Evolutionary conservation across 2,113 vertebrate species (phyloP), one percentile per base, ranked within the genome.

Genomic region (Amblyornis subalaris): DNA sequence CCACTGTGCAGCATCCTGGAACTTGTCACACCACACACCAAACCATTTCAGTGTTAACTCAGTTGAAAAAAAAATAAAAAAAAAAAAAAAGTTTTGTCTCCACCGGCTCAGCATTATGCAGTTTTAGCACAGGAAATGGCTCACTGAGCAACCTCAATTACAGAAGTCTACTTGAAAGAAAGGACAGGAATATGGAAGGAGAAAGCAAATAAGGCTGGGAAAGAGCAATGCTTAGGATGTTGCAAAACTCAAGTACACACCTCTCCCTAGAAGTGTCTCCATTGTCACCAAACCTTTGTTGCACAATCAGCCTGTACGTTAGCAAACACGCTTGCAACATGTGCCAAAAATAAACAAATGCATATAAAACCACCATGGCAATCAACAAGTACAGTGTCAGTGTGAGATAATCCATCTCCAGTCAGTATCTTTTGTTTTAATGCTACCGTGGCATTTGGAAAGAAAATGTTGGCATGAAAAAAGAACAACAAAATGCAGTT

Each of bases 1-100:
- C 57, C 89, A 79, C 76, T 45, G 66, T 50, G 47, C 47, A 72
- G 73, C 87, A 91, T 70, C 48, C 72, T 64, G 36, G 29, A 84
- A 87, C 69, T 84, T 71, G 73, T 64, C 73, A 81, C 61, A 78
- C 73, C 70, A 90, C 47, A 89, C 72, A 81, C 44, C 40, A 78
- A 93, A 81, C 22, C 51, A 64, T 24, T 89, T 53, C 40, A 67
- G 47, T 47, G 29, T 53, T 74, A 88, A 88, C 53, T 75, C 55
- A 33, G 26, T 54, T 20, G 38, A 66, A 70, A 57, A 28, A 70
- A 25, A 17, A 33, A 55, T 1, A 38, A 24, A 0, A 51, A 7
- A 33, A 35, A 6, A 28, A 4, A 4, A 48, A 9, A 3, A 22
- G 47, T 54, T 85, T 40, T 71, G 31, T 6, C 81, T 67, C 42